Conservation (phyloP, 2,888 invertebrate genomes). For the Drosophila phalerata region DNA sequence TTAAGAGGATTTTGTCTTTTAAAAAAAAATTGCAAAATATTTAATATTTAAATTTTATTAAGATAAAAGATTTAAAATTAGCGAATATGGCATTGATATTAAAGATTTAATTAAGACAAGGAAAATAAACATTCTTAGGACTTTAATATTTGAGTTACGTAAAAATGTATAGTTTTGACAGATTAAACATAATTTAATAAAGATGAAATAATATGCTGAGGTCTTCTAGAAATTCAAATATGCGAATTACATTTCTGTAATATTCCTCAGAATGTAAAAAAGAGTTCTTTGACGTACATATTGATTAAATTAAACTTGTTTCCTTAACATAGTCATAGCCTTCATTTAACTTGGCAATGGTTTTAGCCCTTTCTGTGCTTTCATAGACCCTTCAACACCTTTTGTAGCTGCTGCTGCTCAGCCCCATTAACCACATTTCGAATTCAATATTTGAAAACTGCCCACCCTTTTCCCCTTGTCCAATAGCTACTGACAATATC, state of each 20-base stretch:
- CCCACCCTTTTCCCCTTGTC: neutral
- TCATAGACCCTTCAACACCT: constrained; percentile 24
- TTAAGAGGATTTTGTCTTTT: too few relatives aligned
- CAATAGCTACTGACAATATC: constrained; percentile 7
- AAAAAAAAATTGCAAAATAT: too few relatives aligned
- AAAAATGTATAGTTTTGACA: too few relatives aligned
- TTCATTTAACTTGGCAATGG: neutral
- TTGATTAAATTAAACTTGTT: neutral
- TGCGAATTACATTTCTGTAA: too few relatives aligned
- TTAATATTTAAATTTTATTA: too few relatives aligned
- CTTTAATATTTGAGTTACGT: too few relatives aligned
- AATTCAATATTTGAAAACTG: constrained; percentile 37
- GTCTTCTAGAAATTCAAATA: too few relatives aligned
- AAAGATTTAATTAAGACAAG: too few relatives aligned
- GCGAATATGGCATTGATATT: too few relatives aligned
- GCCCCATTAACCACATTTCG: constrained; percentile 36
- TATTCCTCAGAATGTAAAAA: too few relatives aligned
- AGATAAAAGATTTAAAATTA: too few relatives aligned
- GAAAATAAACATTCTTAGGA: too few relatives aligned
- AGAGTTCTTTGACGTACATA: neutral
- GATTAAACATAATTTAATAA: neutral
- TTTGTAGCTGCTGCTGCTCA: constrained; percentile 10
- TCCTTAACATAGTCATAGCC: constrained; percentile 4
- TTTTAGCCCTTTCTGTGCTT: neutral
- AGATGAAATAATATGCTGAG: neutral